Base-by-base conservation (phyloP, 2,888 invertebrate genomes). In the Sesamia inferens region DNA sequence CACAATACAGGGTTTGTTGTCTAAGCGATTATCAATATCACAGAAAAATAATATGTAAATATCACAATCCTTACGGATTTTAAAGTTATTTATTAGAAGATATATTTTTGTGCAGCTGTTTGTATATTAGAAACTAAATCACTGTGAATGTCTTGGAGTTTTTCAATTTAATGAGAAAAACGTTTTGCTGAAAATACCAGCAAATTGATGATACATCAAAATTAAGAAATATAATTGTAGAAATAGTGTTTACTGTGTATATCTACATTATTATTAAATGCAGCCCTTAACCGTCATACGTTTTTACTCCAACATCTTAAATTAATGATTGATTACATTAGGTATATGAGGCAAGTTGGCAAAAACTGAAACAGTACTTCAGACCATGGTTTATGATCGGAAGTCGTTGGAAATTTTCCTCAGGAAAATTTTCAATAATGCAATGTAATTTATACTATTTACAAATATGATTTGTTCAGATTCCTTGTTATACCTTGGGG, bases 1-100 rank as follows among this genome's bases (percentile, higher is more conserved):
- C 90, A 78, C 74, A 59, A 90, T 89, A 90, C 89, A 89, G 90
- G 90, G 90, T 90, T 87, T 83, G 82, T 86, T 87, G 83, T 78
- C 76, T 85, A 85, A 88, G 87, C 85, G 81, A 83, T 84, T 80
- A 81, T 83, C 78, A 83, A 78, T 68, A 74, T 79, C 74, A 85
- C 79, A 71, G 66, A 73, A 71, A 68, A 71, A 59, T 44, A 47
- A 22, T 44, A 55, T 86, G 83, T 86, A 84, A 82, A 84, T 82
- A 85, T 82, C 65, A 11, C 59, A 68, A 81, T 64, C 64, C 69
- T 64, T 70, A 59, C 64, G 77, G 73, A 84, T 85, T 80, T 78
- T 31, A 81, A 77, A 83, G 71, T 78, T 85, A 76, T 84, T 81
- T 80, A 79, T 68, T 87, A 80, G 76, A 63, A 79, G 47, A 82